These are phyloP conservation scores for Fringilla coelebs DNA, from an alignment of 2,797 vertebrate species.

Conservation along the genomic window DNA sequence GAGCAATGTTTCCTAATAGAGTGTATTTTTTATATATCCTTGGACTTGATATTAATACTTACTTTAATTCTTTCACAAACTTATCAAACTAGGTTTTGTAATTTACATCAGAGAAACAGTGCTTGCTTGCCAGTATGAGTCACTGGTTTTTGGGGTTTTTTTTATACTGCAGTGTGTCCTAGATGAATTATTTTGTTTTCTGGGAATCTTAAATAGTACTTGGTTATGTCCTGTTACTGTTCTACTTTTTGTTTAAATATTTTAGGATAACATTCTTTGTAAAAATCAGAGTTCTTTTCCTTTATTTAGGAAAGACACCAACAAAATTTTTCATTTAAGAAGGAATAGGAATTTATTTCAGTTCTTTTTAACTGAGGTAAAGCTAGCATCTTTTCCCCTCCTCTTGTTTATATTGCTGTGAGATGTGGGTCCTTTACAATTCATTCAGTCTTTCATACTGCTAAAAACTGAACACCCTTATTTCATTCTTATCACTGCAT, in stretches of 20 bases:
- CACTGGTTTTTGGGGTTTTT: neutral
- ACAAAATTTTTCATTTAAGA: neutral
- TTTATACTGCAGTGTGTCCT: neutral
- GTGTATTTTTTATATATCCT: neutral
- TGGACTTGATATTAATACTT: neutral
- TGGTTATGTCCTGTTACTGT: neutral
- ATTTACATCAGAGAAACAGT: neutral
- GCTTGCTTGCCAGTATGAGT: neutral
- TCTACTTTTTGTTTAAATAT: neutral
- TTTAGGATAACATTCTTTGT: neutral
- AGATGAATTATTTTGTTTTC: slow-evolving; percentile 6
- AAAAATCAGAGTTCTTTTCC: neutral
- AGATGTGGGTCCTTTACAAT: neutral
- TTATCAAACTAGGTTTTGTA: slow-evolving; percentile 15
- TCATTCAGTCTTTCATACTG: neutral
- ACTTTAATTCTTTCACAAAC: neutral
- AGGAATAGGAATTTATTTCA: neutral
- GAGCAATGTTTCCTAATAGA: neutral
- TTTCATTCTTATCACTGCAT: neutral
- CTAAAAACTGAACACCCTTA: neutral
- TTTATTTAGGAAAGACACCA: neutral
- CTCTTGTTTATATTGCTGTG: neutral
- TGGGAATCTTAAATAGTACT: neutral
- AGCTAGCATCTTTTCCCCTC: neutral
- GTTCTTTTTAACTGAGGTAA: neutral